Conservation (phyloP, 2,797 vertebrate species). For the Percopsis omiscomaycus region DNA sequence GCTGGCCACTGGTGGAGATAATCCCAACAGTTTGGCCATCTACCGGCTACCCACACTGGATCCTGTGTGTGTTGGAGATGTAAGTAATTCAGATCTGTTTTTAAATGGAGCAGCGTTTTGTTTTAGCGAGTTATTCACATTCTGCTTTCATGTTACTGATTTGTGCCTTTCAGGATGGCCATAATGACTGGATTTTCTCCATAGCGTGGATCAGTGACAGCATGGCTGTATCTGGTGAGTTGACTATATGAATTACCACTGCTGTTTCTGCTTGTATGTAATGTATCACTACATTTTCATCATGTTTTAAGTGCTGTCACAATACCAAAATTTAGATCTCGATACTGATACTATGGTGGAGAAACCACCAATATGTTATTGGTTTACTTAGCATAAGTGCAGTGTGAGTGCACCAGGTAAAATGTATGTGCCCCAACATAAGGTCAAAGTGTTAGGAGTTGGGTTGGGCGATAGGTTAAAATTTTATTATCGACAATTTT, state of each 20-base stretch:
- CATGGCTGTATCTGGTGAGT: slow-evolving; percentile 95
- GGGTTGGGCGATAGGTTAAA: no score
- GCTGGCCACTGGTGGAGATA: slow-evolving; percentile 96
- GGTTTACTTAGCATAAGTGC: no score
- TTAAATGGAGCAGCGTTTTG: not conserved
- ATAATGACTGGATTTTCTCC: slow-evolving; percentile 99
- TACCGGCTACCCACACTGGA: slow-evolving; percentile 95
- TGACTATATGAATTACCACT: not conserved
- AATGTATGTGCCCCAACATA: no score
- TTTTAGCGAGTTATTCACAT: not conserved
- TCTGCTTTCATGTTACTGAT: slow-evolving; percentile 18
- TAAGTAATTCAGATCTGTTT: slow-evolving; percentile 73
- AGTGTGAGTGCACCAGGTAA: no score
- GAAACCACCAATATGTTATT: no score
- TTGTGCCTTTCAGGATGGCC: slow-evolving; percentile 84
- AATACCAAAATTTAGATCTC: no score
- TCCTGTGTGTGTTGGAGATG: slow-evolving; percentile 97
- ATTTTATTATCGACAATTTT: no score
- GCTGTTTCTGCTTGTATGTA: not conserved
- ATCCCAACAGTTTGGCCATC: slow-evolving; percentile 96
- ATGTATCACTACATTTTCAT: not conserved
- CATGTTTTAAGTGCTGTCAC: no score
- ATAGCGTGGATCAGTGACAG: slow-evolving; percentile 98
- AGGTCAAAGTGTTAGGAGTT: no score
- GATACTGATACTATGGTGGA: no score